Conservation (phyloP, 2,888 invertebrate genomes). For the Drosophila yooni region DNA sequence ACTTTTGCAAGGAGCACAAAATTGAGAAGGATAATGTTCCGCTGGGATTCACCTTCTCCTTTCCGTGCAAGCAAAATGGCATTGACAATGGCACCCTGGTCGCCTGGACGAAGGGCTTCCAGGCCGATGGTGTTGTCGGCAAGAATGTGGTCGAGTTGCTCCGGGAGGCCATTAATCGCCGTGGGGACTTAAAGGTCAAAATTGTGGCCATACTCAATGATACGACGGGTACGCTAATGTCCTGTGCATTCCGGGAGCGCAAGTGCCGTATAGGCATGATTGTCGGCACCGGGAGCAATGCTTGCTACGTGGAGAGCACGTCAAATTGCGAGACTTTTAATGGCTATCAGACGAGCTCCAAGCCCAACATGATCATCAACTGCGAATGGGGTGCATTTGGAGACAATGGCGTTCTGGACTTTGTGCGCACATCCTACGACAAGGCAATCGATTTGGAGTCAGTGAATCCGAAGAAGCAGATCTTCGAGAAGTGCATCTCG, state of each 20-base stretch:
- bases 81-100: conserved; percentile 93
- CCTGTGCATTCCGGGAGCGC: conserved; percentile 92
- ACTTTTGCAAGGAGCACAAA: conserved; percentile 93
- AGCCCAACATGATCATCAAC: conserved; percentile 90
- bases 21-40: conserved; percentile 89
- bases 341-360: conserved; percentile 81
- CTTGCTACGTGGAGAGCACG: conserved; percentile 93
- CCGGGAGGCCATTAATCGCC: conserved; percentile 92
- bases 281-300: conserved; percentile 95
- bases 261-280: conserved; percentile 90
- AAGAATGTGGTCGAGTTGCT: conserved; percentile 95
- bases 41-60: conserved; percentile 98
- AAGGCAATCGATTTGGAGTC: conserved; percentile 91
- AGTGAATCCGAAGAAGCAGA: conserved; percentile 92
- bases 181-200: conserved; percentile 91
- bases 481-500: conserved; percentile 92
- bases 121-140: conserved; percentile 94
- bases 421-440: conserved; percentile 93
- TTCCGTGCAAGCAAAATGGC: conserved; percentile 93
- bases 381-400: conserved; percentile 99
- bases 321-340: conserved; percentile 91
- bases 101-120: conserved; percentile 98
- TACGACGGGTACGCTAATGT: conserved; percentile 96
- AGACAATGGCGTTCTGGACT: conserved; percentile 93
- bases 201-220: conserved; percentile 96